phyloP scores from a whole-genome alignment of 92 coral and sea anemone species.

The Montipora capitata region DNA sequence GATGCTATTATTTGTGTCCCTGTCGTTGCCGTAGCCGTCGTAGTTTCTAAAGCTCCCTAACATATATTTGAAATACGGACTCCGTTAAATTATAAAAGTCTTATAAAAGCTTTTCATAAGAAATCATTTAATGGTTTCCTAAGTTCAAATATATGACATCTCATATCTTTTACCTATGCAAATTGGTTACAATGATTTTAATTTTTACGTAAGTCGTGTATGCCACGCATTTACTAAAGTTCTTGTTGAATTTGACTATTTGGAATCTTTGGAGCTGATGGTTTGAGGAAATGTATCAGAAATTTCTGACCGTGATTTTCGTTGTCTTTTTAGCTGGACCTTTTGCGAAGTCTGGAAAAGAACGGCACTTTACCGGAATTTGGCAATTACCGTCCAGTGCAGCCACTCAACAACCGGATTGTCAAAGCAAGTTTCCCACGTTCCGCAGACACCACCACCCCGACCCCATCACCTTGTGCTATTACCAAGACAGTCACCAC shows the following conservation, averaged over 20 bases:
- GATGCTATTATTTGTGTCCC: too few species aligned
- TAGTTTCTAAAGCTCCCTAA: background rate
- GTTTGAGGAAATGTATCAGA: background rate
- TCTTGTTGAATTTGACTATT: background rate
- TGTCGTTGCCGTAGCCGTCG: conserved; percentile 5
- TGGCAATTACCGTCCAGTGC: conserved; percentile 82
- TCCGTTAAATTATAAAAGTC: conserved; percentile 28
- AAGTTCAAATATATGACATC: too few species aligned
- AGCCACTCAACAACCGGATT: conserved; percentile 65
- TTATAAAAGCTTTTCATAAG: conserved; percentile 13
- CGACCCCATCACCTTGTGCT: background rate
- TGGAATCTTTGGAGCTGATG: too few species aligned
- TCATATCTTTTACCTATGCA: too few species aligned
- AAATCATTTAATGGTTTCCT: too few species aligned
- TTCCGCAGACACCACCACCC: background rate
- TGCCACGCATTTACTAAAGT: background rate
- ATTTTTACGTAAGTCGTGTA: too few species aligned
- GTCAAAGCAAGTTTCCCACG: conserved; percentile 64
- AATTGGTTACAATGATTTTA: too few species aligned
- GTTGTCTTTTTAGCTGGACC: conserved; percentile 1
- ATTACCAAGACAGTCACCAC: background rate
- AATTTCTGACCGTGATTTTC: background rate
- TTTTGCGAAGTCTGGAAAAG: conserved; percentile 17
- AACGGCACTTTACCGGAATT: conserved; percentile 11
- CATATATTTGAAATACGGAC: too few species aligned